phyloP scores from a whole-genome alignment of 2,113 vertebrate genomes.

The Alligator sinensis region DNA sequence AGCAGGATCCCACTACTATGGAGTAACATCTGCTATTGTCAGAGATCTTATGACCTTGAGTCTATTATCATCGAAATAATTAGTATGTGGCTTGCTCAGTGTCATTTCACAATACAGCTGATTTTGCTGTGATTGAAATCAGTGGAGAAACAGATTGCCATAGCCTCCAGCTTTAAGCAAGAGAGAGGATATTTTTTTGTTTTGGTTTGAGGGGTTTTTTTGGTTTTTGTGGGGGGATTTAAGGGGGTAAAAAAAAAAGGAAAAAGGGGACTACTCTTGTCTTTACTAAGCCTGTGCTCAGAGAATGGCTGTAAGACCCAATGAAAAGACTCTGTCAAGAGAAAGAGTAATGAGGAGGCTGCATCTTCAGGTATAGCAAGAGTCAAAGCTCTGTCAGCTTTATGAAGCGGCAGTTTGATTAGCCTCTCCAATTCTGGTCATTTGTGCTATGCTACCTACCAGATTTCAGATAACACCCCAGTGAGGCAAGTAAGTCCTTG shows the following conservation, averaged over 20 bases:
- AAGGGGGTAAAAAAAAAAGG: not conserved
- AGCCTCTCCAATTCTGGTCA: slow-evolving; percentile 9
- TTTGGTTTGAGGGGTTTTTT: no score
- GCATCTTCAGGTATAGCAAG: not conserved
- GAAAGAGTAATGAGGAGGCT: slow-evolving; percentile 23
- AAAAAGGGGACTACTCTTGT: not conserved
- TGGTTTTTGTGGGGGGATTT: not conserved
- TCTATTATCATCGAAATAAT: slow-evolving; percentile 20
- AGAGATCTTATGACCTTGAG: not conserved
- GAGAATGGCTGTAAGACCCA: not conserved
- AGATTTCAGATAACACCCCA: not conserved
- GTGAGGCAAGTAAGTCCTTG: not conserved
- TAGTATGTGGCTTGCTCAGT: slow-evolving; percentile 20
- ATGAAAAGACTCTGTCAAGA: slow-evolving; percentile 23
- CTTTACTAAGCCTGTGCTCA: not conserved
- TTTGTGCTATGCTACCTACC: not conserved
- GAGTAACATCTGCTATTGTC: not conserved
- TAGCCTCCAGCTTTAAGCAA: not conserved
- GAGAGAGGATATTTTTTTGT: no score
- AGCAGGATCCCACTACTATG: not conserved
- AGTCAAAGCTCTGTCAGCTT: not conserved
- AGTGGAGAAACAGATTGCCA: not conserved
- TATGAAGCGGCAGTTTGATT: not conserved
- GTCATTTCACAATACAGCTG: slow-evolving; percentile 1
- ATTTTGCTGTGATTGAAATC: slow-evolving; percentile 32